Evolutionary conservation across 2,888 invertebrate genomes (phyloP), one percentile per base, ranked within the genome.

Genomic region (Cremastinae sp.): DNA sequence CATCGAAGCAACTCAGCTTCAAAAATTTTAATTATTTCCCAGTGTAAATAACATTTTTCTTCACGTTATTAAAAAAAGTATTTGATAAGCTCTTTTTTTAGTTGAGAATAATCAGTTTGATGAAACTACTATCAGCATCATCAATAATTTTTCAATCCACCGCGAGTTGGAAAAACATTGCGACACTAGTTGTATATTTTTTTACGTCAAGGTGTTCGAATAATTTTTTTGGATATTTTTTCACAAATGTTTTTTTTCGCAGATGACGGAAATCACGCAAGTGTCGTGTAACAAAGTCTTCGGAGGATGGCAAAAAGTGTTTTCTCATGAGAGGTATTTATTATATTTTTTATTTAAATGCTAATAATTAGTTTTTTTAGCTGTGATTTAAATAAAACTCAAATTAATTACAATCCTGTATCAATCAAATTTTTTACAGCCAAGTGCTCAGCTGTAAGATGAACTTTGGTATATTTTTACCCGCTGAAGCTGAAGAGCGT

Each of bases 401-500:
- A 51, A 59, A 18, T 12, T 16, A 18, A 39, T n/a, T n/a, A n/a
- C n/a, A n/a, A n/a, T n/a, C n/a, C n/a, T 43, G 39, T 12, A 4
- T 45, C 10, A 16, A 66, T 58, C 37, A 4, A 35, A 43, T 66
- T 77, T 79, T 7, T 59, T 9, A 12, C 78, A 94, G 97, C 69
- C 89, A 91, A 22, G 94, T 94, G 82, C 88, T 98, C 74, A 93
- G 95, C 86, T 98, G 98, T 89, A 93, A 93, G 79, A 98, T 98
- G 97, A 97, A 96, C 86, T 98, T 99, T 90, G 96, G 96, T 0
- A 92, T 98, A 41, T 99, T 94, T 87, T 87, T 98, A 61, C 99
- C 99, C 12, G 95, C 96, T 0, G 93, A 95, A 85, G 91, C 92
- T 0, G 93, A 93, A 77, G 91, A 91, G 64, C 90, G 90, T 12